phyloP scores from a whole-genome alignment of 2,797 vertebrate species.

The Hemitrygon akajei region DNA sequence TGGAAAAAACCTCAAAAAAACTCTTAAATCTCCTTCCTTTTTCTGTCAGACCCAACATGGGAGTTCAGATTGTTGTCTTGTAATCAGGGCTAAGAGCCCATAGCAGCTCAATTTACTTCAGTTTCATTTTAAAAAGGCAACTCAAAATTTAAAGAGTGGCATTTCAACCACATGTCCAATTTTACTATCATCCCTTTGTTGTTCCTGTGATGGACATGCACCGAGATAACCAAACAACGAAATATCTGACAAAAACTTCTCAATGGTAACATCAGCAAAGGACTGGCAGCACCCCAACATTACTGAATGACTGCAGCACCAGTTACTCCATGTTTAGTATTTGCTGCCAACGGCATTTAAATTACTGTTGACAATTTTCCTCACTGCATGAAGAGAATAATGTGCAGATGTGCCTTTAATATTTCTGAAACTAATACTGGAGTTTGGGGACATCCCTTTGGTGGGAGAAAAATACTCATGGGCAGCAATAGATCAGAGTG shows the following conservation, averaged over 20 bases:
- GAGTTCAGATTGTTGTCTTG: not conserved
- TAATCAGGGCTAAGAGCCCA: not conserved
- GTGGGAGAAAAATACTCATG: not conserved
- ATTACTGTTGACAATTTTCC: not conserved
- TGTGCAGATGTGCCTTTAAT: not conserved
- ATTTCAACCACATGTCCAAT: not conserved
- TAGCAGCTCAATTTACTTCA: not conserved
- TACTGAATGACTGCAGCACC: constrained; percentile 12
- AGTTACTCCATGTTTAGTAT: constrained; percentile 26
- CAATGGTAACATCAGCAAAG: not conserved
- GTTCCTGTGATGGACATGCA: not conserved
- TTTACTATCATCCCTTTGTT: not conserved
- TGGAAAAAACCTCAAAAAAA: not conserved
- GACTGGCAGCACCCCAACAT: constrained; percentile 21
- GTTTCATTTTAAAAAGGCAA: not conserved
- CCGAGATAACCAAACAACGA: not conserved
- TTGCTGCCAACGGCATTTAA: constrained; percentile 25
- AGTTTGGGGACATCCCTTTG: not conserved
- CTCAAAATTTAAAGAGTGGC: not conserved
- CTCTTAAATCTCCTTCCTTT: not conserved
- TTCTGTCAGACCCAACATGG: not conserved
- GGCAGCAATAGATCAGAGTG: no score
- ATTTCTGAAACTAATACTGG: not conserved
- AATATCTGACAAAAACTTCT: not conserved
- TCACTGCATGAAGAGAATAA: not conserved